Percentiles rank a stretch among this genome's conserved stretches.
Evolutionary conservation across 1,140 invertebrate species (phyloP).

Genomic region (Alviniconcha marisindica): DNA sequence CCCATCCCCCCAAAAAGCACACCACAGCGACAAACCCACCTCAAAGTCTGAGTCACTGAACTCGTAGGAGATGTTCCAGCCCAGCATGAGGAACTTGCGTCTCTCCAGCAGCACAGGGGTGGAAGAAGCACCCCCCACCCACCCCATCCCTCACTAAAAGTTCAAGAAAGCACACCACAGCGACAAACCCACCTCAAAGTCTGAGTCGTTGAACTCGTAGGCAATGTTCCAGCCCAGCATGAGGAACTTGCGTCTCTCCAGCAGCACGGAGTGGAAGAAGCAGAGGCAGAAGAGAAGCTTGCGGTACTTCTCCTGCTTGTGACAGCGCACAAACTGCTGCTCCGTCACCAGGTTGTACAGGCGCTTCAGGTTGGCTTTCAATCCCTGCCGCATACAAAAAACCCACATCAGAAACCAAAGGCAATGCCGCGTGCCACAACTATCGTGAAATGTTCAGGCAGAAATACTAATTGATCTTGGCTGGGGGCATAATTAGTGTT

Average conservation of each 20-base stretch:
- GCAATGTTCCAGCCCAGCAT: constrained; percentile 78
- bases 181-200: constrained; percentile 84
- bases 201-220: constrained; percentile 90
- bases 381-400: constrained; percentile 75
- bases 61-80: too few species aligned
- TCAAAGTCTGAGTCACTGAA: too few species aligned
- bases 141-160: too few species aligned
- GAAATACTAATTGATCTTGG: too few species aligned
- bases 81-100: too few species aligned
- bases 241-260: constrained; percentile 77
- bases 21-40: constrained; percentile 45
- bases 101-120: not conserved
- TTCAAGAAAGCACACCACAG: too few species aligned
- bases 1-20: too few species aligned
- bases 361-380: constrained; percentile 77
- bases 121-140: too few species aligned
- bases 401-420: too few species aligned
- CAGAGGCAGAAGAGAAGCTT: constrained; percentile 76
- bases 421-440: too few species aligned
- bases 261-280: constrained; percentile 77
- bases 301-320: constrained; percentile 76
- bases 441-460: too few species aligned
- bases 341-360: constrained; percentile 75
- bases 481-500: too few species aligned
- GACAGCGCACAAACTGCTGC: constrained; percentile 72